phyloP scores from a whole-genome alignment of 2,888 invertebrate genomes.

The Aphodius granarius region DNA sequence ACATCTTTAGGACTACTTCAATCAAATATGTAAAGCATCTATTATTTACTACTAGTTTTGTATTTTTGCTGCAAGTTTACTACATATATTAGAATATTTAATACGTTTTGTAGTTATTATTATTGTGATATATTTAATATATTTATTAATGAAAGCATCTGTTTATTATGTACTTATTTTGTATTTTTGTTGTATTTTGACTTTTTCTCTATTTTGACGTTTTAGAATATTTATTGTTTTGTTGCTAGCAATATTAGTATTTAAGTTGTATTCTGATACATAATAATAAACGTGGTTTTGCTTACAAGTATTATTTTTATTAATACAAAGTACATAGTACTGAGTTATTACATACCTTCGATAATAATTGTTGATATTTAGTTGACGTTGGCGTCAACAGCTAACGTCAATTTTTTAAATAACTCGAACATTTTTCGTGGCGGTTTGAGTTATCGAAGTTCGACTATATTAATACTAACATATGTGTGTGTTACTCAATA shows the following conservation, averaged over 20 bases:
- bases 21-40: background rate
- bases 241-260: no score
- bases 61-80: background rate
- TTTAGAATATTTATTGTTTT: no score
- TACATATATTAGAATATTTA: background rate
- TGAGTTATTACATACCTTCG: background rate
- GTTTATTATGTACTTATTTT: no score
- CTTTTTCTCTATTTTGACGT: no score
- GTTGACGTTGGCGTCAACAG: background rate
- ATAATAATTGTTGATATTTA: background rate
- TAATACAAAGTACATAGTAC: background rate
- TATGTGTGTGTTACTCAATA: background rate
- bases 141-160: no score
- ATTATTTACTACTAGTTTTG: background rate
- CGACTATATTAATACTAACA: background rate
- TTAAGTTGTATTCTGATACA: no score
- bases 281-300: background rate
- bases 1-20: no score
- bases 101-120: background rate
- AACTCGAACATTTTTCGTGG: background rate
- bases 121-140: no score
- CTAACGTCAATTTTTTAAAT: background rate
- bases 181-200: no score
- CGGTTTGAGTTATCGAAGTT: background rate
- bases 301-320: background rate